These are phyloP conservation scores for Parazoanthus atlanticus DNA, from an alignment of 92 coral and sea anemone genomes.

Conservation along the genomic window DNA sequence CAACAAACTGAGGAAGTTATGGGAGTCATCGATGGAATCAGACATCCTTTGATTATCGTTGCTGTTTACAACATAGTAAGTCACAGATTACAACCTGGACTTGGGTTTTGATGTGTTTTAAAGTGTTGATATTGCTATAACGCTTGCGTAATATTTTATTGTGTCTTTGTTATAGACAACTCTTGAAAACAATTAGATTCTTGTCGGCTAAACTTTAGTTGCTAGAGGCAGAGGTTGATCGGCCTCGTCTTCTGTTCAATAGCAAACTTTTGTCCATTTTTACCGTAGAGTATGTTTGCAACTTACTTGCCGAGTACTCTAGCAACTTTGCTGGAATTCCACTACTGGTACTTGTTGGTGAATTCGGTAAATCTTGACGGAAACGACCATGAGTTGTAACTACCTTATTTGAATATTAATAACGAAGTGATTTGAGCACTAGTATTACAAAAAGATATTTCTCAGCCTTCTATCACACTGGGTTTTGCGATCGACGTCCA, in stretches of 20 bases:
- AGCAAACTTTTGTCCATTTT: too few relatives aligned
- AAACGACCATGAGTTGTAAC: neutral
- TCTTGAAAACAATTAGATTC: neutral
- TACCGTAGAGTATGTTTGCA: neutral
- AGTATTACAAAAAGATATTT: neutral
- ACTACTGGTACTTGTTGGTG: neutral
- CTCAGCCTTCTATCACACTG: neutral
- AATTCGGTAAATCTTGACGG: neutral
- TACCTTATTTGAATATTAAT: neutral
- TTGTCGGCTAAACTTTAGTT: neutral
- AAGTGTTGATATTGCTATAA: neutral
- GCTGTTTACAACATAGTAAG: conserved; percentile 14
- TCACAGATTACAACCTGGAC: neutral
- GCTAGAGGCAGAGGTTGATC: neutral
- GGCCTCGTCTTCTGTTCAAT: neutral
- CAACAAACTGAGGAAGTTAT: neutral
- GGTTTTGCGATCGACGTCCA: neutral
- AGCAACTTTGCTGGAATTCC: neutral
- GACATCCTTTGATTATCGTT: conserved; percentile 18
- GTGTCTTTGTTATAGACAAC: neutral
- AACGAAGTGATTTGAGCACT: neutral
- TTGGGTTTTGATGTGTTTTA: neutral
- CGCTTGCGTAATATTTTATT: neutral
- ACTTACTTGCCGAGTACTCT: neutral
- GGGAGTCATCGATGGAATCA: neutral